A percentile compares a stretch with the other conserved stretches of the same genome.
Evolutionary conservation across 2,797 vertebrate species (phyloP).

Genomic region (Neosilurus hyrtlii): DNA sequence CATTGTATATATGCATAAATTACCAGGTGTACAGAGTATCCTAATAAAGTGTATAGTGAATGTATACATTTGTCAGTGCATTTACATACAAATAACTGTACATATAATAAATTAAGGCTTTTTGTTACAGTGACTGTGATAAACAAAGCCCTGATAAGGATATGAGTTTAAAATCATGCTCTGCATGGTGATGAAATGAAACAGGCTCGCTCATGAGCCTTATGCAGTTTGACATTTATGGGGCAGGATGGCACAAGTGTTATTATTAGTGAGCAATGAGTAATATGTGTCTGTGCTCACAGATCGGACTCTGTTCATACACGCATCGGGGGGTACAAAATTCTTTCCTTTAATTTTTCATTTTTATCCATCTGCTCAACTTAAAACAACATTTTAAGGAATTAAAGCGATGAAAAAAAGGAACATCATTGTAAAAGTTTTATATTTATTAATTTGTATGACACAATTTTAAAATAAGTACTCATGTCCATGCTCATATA

Average conservation of each 20-base stretch:
- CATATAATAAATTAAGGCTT: neutral
- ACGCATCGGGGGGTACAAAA: neutral
- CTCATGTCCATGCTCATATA: neutral
- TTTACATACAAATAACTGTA: neutral
- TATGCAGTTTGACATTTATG: slow-evolving; percentile 52
- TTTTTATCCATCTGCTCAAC: neutral
- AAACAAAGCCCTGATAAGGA: slow-evolving; percentile 21
- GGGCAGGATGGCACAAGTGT: slow-evolving; percentile 42
- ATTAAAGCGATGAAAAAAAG: neutral
- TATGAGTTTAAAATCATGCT: slow-evolving; percentile 8
- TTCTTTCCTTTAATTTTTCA: neutral
- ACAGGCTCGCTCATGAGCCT: slow-evolving; percentile 30
- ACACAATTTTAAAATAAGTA: neutral
- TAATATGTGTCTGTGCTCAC: slow-evolving; percentile 31
- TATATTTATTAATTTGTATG: neutral
- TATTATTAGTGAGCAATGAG: slow-evolving; percentile 51
- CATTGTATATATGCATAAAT: neutral
- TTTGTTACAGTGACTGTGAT: neutral
- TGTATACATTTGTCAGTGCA: neutral
- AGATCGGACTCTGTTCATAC: slow-evolving; percentile 4
- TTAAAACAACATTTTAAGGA: too few species aligned
- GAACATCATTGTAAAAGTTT: neutral
- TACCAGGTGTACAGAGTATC: neutral
- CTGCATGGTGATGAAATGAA: neutral
- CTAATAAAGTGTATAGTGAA: neutral